Evolutionary conservation across 2,888 invertebrate genomes (phyloP).

Genomic region (Protonemura montana): DNA sequence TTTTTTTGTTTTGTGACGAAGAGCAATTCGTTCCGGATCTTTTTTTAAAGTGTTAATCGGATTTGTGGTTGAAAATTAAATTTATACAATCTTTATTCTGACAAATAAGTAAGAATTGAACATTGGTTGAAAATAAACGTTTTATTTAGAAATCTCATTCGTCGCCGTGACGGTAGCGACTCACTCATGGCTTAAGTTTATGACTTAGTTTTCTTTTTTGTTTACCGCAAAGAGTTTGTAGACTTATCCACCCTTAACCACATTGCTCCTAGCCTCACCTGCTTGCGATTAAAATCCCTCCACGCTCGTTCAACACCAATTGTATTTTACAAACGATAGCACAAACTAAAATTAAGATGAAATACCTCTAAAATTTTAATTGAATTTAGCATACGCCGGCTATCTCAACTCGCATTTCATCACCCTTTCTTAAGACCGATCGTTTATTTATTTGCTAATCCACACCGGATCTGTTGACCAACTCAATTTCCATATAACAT

Average conservation of each 20-base stretch:
- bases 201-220: neutral
- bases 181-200: neutral
- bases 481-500: neutral
- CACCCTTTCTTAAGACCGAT: neutral
- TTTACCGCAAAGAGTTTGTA: neutral
- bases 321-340: neutral
- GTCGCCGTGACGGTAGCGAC: neutral
- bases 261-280: neutral
- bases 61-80: conserved; percentile 9
- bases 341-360: neutral
- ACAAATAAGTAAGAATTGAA: neutral
- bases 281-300: neutral
- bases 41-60: conserved; percentile 14
- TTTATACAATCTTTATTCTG: neutral
- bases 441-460: neutral
- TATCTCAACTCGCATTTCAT: neutral
- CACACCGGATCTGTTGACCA: neutral
- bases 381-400: neutral
- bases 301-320: neutral
- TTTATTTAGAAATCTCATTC: neutral
- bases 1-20: neutral
- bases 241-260: neutral
- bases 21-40: neutral
- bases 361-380: neutral
- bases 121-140: neutral